A percentile compares a stretch with the other conserved stretches of the same genome.
Evolutionary conservation across 2,888 invertebrate species (phyloP).

Genomic region (Brachylomia viminalis): DNA sequence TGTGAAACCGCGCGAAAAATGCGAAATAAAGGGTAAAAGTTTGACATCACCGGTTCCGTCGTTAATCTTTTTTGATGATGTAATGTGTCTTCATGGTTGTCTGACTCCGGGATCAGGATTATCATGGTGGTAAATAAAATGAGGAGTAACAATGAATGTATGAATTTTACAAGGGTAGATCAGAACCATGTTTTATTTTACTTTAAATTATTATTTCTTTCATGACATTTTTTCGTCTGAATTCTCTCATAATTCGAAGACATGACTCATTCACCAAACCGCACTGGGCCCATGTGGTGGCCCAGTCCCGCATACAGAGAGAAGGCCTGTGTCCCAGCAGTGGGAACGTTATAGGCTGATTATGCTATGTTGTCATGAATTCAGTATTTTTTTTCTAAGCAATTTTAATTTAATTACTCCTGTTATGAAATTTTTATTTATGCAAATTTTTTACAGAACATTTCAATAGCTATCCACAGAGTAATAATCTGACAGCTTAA

Average conservation of each 20-base stretch:
- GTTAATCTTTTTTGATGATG: conserved; percentile 68
- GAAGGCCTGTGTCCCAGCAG: not conserved
- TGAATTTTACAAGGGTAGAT: conserved; percentile 8
- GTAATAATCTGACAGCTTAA: conserved; percentile 25
- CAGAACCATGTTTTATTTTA: not conserved
- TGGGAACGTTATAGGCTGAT: not conserved
- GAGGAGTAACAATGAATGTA: conserved; percentile 24
- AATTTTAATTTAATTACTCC: not conserved
- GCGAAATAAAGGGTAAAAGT: conserved; percentile 64
- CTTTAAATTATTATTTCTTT: not conserved
- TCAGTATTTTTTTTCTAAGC: not conserved
- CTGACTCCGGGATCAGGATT: conserved; percentile 57
- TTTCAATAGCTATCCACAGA: conserved; percentile 25
- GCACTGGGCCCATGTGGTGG: not conserved
- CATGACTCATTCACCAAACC: too few relatives aligned
- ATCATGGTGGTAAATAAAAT: conserved; percentile 61
- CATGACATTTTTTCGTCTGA: not conserved
- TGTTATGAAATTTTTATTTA: conserved; percentile 13
- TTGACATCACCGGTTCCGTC: conserved; percentile 59
- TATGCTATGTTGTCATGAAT: not conserved
- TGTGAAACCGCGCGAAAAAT: conserved; percentile 60
- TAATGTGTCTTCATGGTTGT: conserved; percentile 68
- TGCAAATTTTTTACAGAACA: conserved; percentile 14
- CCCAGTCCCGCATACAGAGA: too few relatives aligned
- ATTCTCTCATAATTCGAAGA: not conserved